Conservation (phyloP, 2,888 invertebrate species). For the Mesoligia furuncula region DNA sequence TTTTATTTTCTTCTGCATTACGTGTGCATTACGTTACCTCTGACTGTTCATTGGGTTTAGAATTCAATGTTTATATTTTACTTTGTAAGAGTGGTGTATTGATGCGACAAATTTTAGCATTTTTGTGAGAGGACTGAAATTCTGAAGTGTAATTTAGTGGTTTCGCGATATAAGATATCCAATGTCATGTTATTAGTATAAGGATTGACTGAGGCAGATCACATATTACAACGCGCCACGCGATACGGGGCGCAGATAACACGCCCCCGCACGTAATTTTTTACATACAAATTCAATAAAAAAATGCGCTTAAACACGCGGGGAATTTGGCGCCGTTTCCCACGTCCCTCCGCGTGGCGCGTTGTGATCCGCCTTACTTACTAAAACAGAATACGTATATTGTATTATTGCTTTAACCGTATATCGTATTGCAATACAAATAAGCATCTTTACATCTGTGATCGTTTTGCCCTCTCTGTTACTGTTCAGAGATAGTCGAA, state of each 20-base stretch:
- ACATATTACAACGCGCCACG: background rate
- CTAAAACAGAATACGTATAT: no score
- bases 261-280: background rate
- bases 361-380: no score
- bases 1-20: conserved; percentile 32
- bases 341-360: no score
- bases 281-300: no score
- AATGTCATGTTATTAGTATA: background rate
- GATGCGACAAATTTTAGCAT: background rate
- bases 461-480: no score
- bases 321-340: no score
- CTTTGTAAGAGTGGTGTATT: conserved; percentile 12
- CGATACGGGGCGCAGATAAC: background rate
- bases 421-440: no score
- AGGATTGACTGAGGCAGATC: background rate
- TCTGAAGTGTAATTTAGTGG: background rate
- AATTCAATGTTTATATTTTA: conserved; percentile 27
- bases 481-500: no score
- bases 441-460: no score
- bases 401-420: no score
- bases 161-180: background rate
- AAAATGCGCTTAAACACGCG: no score
- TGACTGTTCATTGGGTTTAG: conserved; percentile 5
- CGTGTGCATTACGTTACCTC: no score
- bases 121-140: background rate